Conservation (phyloP, 2,113 vertebrate species). For the Trogon melanurus region DNA sequence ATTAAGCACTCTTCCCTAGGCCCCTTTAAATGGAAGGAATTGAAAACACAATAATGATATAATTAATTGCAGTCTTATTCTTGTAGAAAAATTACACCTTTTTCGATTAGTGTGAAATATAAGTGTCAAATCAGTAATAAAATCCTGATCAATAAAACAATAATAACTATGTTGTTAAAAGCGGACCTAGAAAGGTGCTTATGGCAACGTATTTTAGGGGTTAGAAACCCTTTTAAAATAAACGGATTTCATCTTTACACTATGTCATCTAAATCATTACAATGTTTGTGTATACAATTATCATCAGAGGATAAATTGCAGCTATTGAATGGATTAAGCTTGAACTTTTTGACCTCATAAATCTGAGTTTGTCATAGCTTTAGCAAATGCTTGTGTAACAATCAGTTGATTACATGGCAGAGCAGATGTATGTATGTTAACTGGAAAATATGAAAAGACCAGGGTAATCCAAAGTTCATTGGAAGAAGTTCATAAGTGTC, state of each 20-base stretch:
- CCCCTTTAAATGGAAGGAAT: slow-evolving; percentile 83
- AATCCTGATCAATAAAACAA: slow-evolving; percentile 99
- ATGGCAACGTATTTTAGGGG: slow-evolving; percentile 89
- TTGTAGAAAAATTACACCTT: slow-evolving; percentile 92
- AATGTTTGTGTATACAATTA: slow-evolving; percentile 99
- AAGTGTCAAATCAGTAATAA: slow-evolving; percentile 97
- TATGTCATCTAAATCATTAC: slow-evolving; percentile 99
- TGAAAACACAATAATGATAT: slow-evolving; percentile 95
- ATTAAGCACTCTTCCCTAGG: slow-evolving; percentile 86
- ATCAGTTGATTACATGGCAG: slow-evolving; percentile 98
- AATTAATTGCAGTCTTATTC: slow-evolving; percentile 96
- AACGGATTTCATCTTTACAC: slow-evolving; percentile 99
- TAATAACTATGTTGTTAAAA: slow-evolving; percentile 99
- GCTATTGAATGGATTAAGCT: slow-evolving; percentile 96
- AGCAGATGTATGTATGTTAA: slow-evolving; percentile 83
- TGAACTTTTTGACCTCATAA: slow-evolving; percentile 92
- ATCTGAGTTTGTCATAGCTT: slow-evolving; percentile 92
- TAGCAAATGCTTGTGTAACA: slow-evolving; percentile 99
- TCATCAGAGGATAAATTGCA: slow-evolving; percentile 99
- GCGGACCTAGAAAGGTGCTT: slow-evolving; percentile 90
- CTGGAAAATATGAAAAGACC: slow-evolving; percentile 80
- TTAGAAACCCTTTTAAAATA: slow-evolving; percentile 99
- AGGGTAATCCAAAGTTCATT: slow-evolving; percentile 81
- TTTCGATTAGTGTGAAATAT: slow-evolving; percentile 99
- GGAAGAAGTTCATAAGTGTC: slow-evolving; percentile 73